phyloP scores from a whole-genome alignment of 1,140 invertebrate genomes.

The Cardiocondyla obscurior region DNA sequence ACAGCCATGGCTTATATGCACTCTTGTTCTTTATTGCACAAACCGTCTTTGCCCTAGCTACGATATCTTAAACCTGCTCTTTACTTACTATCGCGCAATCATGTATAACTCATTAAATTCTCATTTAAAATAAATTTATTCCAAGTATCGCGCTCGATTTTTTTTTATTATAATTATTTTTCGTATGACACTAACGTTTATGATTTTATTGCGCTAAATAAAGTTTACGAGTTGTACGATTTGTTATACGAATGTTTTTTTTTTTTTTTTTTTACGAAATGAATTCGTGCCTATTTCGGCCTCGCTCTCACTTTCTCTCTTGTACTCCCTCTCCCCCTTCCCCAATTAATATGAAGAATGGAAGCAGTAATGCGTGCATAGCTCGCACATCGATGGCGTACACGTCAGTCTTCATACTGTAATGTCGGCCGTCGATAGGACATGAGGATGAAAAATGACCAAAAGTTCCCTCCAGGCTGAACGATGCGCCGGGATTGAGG shows the following conservation, averaged over 20 bases:
- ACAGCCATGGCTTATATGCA: conserved; percentile 61
- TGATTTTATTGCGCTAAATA: neutral
- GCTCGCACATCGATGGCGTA: conserved; percentile 47
- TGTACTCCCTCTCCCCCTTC: conserved; percentile 7
- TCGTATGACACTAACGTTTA: too few relatives aligned
- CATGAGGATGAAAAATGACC: conserved; percentile 73
- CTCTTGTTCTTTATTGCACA: conserved; percentile 49
- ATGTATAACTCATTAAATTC: too few relatives aligned
- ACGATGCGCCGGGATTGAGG: conserved; percentile 14
- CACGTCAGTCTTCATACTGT: conserved; percentile 67
- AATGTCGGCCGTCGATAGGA: conserved; percentile 64
- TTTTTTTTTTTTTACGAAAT: too few relatives aligned
- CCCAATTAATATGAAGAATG: conserved; percentile 65
- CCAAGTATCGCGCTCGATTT: too few relatives aligned
- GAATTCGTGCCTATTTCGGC: neutral
- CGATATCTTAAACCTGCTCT: neutral
- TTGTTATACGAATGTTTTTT: neutral
- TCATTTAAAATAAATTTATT: too few relatives aligned
- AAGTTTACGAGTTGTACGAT: neutral
- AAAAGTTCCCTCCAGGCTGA: conserved; percentile 60
- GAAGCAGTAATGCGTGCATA: conserved; percentile 62
- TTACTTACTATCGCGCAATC: conserved; percentile 37
- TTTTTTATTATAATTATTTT: too few relatives aligned
- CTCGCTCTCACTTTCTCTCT: conserved; percentile 19
- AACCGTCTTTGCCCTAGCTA: neutral